Evolutionary conservation across 2,888 invertebrate genomes (phyloP).

Genomic region (Timema cristinae): DNA sequence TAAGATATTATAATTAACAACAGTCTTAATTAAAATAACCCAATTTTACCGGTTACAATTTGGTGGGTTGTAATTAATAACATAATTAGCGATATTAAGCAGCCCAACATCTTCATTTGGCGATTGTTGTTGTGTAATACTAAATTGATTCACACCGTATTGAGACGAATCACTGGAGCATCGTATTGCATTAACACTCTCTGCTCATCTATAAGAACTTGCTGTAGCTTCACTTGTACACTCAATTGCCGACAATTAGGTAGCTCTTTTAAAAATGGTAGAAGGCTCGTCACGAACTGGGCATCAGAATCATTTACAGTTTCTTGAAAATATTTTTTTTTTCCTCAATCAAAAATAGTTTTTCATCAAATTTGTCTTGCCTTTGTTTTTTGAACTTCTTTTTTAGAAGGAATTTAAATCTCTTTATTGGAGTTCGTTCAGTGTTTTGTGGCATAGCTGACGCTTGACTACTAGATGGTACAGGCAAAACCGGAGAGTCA

Average conservation of each 20-base stretch:
- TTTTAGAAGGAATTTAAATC: neutral
- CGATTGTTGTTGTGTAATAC: neutral
- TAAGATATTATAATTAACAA: neutral
- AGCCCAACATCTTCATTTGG: neutral
- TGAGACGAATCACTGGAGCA: constrained; percentile 7
- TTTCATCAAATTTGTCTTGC: neutral
- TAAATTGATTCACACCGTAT: neutral
- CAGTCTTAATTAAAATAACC: too few relatives aligned
- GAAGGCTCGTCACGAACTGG: constrained; percentile 1
- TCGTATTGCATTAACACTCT: neutral
- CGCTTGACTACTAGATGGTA: neutral
- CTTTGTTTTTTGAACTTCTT: neutral
- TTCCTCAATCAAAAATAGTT: neutral
- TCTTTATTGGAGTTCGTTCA: neutral
- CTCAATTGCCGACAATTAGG: neutral
- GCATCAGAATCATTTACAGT: constrained; percentile 7
- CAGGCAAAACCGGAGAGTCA: neutral
- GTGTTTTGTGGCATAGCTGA: neutral
- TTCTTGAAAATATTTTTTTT: constrained; percentile 11
- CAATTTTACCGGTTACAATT: neutral
- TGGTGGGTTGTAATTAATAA: neutral
- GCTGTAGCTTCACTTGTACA: neutral
- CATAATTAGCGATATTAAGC: neutral
- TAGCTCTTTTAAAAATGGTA: neutral
- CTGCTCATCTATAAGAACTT: constrained; percentile 1